phyloP scores from a whole-genome alignment of 2,113 vertebrate genomes.

The Periophthalmus modestus region DNA sequence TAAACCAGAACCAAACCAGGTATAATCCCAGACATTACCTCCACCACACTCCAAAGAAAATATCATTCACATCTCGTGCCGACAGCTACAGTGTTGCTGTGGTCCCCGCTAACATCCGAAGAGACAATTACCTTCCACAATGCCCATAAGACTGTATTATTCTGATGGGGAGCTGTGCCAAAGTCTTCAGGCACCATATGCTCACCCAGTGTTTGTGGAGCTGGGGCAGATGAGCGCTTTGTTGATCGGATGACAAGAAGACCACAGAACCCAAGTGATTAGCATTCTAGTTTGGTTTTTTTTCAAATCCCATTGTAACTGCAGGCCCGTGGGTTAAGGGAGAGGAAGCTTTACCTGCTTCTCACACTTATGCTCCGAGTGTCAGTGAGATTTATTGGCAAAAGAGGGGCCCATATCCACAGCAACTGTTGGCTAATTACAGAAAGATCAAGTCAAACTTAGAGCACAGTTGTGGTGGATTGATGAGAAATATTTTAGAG shows the following conservation, averaged over 20 bases:
- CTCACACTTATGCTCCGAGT: conserved; percentile 2
- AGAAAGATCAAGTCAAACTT: not conserved
- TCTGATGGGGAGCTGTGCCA: conserved; percentile 36
- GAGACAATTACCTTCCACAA: conserved; percentile 49
- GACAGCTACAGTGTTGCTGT: conserved; percentile 34
- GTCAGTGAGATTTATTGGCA: conserved; percentile 15
- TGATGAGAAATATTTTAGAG: not conserved
- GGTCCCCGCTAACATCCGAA: conserved; percentile 35
- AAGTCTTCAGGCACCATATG: conserved; percentile 52
- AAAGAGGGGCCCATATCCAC: not conserved
- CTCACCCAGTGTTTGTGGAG: conserved; percentile 49
- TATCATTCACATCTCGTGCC: conserved; percentile 66
- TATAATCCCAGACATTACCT: not conserved
- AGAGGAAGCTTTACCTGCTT: conserved; percentile 30
- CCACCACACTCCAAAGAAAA: conserved; percentile 32
- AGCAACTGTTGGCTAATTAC: conserved; percentile 3
- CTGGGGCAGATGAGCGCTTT: conserved; percentile 56
- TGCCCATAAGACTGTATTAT: conserved; percentile 33
- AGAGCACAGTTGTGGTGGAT: not conserved
- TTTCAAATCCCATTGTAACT: conserved; percentile 58
- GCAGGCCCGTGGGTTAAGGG: conserved; percentile 50
- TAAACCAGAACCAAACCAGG: too few relatives aligned
- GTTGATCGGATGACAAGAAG: conserved; percentile 59
- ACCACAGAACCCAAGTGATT: conserved; percentile 34
- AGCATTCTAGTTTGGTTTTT: conserved; percentile 38